These are phyloP conservation scores for Tenthredo amoena DNA, from an alignment of 2,888 invertebrate genomes.

Conservation along the genomic window DNA sequence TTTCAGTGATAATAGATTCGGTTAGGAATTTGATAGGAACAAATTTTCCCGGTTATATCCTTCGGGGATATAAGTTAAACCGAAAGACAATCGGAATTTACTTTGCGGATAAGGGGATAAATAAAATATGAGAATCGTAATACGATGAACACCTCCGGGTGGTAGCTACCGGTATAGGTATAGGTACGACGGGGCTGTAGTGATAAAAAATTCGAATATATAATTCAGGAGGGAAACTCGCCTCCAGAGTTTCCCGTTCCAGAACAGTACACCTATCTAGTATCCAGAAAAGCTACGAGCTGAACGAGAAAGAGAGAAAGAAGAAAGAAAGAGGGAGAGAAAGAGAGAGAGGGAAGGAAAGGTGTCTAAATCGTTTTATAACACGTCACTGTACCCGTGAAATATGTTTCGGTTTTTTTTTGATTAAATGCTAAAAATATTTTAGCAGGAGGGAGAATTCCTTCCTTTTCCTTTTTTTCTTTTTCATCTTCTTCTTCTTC, in stretches of 20 bases:
- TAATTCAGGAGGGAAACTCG: slow-evolving; percentile 40
- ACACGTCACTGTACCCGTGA: slow-evolving; percentile 43
- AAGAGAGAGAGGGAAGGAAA: not conserved
- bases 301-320: not conserved
- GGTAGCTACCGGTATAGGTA: not conserved
- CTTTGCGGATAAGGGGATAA: slow-evolving; percentile 43
- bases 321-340: not conserved
- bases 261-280: not conserved
- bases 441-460: not conserved
- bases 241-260: not conserved
- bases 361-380: slow-evolving; percentile 37
- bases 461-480: not conserved
- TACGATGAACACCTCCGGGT: slow-evolving; percentile 40
- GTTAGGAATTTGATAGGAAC: not conserved
- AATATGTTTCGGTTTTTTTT: slow-evolving; percentile 39
- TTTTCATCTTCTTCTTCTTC: not conserved
- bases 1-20: not conserved
- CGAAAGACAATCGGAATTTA: slow-evolving; percentile 43
- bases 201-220: slow-evolving; percentile 45
- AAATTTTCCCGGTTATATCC: not conserved
- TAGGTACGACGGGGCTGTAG: not conserved
- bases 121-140: slow-evolving; percentile 48
- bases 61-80: slow-evolving; percentile 19
- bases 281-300: slow-evolving; percentile 12
- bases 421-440: slow-evolving; percentile 28